These are phyloP conservation scores for Paradisaea rubra DNA, from an alignment of 2,113 vertebrate species.

Conservation along the genomic window DNA sequence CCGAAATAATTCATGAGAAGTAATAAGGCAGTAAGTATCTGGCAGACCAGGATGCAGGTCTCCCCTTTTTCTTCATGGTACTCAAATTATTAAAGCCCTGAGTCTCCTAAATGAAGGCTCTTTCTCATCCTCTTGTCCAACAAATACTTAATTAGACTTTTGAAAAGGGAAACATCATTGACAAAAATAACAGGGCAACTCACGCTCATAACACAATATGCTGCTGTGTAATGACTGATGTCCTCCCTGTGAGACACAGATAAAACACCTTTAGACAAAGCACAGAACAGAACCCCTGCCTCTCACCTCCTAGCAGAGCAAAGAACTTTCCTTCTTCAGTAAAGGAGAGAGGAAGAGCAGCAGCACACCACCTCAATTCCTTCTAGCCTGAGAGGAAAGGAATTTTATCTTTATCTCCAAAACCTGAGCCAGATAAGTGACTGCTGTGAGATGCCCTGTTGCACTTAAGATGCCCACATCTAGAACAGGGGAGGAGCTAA, in stretches of 20 bases:
- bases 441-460: background rate
- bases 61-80: background rate
- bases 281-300: background rate
- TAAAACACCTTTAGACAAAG: background rate
- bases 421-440: background rate
- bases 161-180: background rate
- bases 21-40: background rate
- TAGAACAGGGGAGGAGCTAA: background rate
- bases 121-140: background rate
- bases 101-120: background rate
- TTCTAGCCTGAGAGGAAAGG: background rate
- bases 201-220: background rate
- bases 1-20: background rate
- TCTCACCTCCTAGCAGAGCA: background rate
- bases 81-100: background rate
- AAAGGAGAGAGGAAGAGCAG: background rate
- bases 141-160: background rate
- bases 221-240: background rate
- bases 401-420: background rate
- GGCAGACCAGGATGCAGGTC: background rate
- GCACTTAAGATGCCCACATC: background rate
- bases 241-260: background rate
- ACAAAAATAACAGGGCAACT: background rate
- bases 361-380: background rate
- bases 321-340: background rate